Base-by-base conservation (phyloP, 2,888 invertebrate genomes). In the Ypsolopha scabrella region DNA sequence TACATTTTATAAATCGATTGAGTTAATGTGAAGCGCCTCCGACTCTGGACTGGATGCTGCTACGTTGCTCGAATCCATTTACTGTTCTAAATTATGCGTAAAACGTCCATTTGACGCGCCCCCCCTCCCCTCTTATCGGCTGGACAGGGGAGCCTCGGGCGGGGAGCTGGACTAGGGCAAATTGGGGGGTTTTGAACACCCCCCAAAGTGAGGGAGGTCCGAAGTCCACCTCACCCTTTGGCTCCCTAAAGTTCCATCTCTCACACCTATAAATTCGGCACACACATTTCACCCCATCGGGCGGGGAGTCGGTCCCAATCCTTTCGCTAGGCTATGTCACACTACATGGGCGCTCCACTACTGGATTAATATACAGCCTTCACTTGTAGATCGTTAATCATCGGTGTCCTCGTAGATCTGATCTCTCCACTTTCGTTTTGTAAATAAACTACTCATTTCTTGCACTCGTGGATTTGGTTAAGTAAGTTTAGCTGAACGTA, bases 71-170 rank as follows among this genome's bases (percentile, higher is more conserved):
- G 82, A 85, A 87, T 83, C 87, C 87, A 87, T 87, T 87, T 87
- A 83, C 83, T 83, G 82, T 80, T 85, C 85, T 87, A 87, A 87
- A 87, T 87, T 87, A 87, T 87, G 87, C 87, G 87, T 87, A 87
- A 87, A 87, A 87, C 87, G 87, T 87, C 87, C 86, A 86, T 86
- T 87, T 86, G 86, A 82, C 82, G 82, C 76, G 75, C 82, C 72
- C 83, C 83, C 80, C 82, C 83, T 83, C 83, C 78, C 80, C 83
- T 85, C 85, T 85, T 85, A 85, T 85, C 83, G 85, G 82, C 81
- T 83, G 85, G 85, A 83, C 85, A 85, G 85, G 75, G 75, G 80
- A 70, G 80, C 80, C 78, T 68, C 75, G 75, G 81, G 81, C 81
- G 82, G 85, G 77, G 80, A 74, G 81, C 85, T 76, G 85, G 85